phyloP scores from a whole-genome alignment of 1,140 invertebrate species.

The Cyphomyrmex costatus region DNA sequence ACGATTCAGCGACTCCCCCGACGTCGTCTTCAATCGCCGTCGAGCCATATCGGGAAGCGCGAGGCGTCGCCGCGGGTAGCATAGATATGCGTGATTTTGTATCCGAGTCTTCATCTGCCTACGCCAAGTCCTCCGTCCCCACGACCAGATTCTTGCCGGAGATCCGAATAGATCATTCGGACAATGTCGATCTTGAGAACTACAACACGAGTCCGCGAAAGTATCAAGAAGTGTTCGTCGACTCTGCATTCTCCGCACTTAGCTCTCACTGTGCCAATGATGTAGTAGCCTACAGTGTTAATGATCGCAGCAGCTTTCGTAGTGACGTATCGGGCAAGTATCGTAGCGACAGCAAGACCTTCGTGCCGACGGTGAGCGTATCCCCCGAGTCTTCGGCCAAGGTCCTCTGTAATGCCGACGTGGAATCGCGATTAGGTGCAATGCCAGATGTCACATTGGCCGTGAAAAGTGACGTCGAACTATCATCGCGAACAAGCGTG shows the following conservation, averaged over 20 bases:
- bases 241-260: constrained; percentile 54
- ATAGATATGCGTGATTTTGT: constrained; percentile 83
- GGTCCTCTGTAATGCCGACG: constrained; percentile 82
- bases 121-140: constrained; percentile 73
- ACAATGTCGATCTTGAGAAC: constrained; percentile 84
- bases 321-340: constrained; percentile 70
- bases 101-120: constrained; percentile 76
- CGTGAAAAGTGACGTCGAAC: constrained; percentile 76
- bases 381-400: constrained; percentile 76
- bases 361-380: constrained; percentile 46
- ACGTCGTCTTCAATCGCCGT: constrained; percentile 54
- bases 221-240: constrained; percentile 78
- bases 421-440: constrained; percentile 81
- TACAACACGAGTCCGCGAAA: constrained; percentile 84
- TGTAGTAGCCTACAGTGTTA: constrained; percentile 47
- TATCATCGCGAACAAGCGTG: constrained; percentile 34
- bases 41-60: constrained; percentile 78
- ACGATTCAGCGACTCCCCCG: constrained; percentile 76
- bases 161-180: constrained; percentile 81
- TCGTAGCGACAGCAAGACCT: constrained; percentile 52
- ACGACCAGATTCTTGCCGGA: constrained; percentile 77
- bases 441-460: constrained; percentile 85
- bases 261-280: constrained; percentile 54
- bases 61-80: constrained; percentile 82
- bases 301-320: constrained; percentile 72